These are phyloP conservation scores for Anguilla marmorata DNA, from an alignment of 2,797 vertebrate genomes.

Conservation along the genomic window DNA sequence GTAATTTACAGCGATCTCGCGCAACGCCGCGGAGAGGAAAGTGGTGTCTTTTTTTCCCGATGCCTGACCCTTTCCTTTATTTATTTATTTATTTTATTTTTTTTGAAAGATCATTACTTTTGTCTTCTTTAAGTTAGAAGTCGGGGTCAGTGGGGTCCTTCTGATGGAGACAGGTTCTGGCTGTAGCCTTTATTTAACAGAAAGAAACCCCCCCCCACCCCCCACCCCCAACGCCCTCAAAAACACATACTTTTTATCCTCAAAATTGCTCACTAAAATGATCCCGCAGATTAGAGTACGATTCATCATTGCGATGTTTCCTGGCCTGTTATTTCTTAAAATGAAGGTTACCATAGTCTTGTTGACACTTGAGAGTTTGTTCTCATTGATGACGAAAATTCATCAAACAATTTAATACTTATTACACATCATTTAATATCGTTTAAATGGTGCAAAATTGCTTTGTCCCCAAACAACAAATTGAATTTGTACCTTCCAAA, in stretches of 20 bases:
- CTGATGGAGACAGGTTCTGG: neutral
- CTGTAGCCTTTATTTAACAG: neutral
- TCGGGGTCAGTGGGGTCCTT: neutral
- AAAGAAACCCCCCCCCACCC: too few species aligned
- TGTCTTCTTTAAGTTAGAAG: neutral
- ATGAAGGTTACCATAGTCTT: too few species aligned
- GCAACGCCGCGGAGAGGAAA: neutral
- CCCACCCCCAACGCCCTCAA: too few species aligned
- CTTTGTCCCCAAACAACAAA: too few species aligned
- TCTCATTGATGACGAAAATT: neutral
- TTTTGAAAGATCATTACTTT: neutral
- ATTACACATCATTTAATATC: too few species aligned
- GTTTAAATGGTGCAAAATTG: too few species aligned
- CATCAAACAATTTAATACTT: neutral
- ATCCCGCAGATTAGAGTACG: too few species aligned
- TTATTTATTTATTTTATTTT: neutral
- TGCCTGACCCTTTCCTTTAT: neutral
- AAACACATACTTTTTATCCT: too few species aligned
- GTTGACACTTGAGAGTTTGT: neutral
- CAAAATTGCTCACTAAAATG: too few species aligned
- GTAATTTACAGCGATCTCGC: neutral
- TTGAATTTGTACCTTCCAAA: too few species aligned
- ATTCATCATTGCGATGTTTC: too few species aligned
- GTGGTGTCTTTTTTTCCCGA: neutral
- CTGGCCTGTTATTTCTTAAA: too few species aligned